These are phyloP conservation scores for Physeter macrocephalus DNA, from an alignment of 2,113 vertebrate genomes.

Conservation along the genomic window DNA sequence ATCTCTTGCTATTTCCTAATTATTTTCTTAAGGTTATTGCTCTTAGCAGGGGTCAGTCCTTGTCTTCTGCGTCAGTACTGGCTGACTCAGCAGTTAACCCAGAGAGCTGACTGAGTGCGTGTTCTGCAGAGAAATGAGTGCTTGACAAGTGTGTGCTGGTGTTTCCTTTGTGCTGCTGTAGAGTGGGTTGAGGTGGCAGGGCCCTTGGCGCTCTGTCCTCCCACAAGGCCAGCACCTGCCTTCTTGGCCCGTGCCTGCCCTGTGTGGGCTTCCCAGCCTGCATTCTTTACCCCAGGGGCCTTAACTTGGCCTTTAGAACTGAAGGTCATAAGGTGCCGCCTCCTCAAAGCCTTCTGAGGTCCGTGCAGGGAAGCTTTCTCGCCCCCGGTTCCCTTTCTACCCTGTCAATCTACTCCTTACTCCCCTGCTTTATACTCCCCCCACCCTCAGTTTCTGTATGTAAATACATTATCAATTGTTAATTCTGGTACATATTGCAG, in stretches of 20 bases:
- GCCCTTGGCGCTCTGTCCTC: neutral
- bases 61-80: rapidly evolving
- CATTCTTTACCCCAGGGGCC: rapidly evolving
- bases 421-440: too few species aligned
- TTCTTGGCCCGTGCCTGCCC: neutral
- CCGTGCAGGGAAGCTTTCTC: neutral
- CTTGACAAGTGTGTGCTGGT: rapidly evolving
- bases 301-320: neutral
- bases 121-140: rapidly evolving
- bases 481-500: neutral
- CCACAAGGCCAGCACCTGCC: neutral
- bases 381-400: neutral
- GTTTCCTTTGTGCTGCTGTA: rapidly evolving
- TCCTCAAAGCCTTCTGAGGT: neutral
- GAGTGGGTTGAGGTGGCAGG: neutral
- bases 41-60: neutral
- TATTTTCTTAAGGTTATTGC: neutral
- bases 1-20: neutral
- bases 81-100: neutral
- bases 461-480: neutral
- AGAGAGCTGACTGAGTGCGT: rapidly evolving
- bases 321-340: neutral
- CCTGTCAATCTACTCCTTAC: rapidly evolving
- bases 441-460: neutral
- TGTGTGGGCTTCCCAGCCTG: rapidly evolving